phyloP scores from a whole-genome alignment of 2,888 invertebrate species.

The Stictocephala bisonia region DNA sequence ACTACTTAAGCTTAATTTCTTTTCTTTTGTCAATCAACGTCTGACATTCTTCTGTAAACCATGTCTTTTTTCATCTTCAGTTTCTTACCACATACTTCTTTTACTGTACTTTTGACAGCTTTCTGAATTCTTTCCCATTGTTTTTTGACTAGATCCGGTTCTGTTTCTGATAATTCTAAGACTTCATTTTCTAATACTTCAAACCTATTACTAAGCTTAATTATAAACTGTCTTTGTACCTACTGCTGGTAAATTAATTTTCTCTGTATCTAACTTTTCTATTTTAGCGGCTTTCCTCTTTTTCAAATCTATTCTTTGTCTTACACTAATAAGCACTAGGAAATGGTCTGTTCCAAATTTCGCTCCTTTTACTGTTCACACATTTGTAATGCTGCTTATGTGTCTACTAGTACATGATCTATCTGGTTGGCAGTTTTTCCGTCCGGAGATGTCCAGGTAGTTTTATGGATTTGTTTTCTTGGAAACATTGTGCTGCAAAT shows the following conservation, averaged over 20 bases:
- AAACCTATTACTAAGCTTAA: too few relatives aligned
- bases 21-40: too few relatives aligned
- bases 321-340: conserved; percentile 28
- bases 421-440: conserved; percentile 48
- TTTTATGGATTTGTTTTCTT: conserved; percentile 48
- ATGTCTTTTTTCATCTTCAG: too few relatives aligned
- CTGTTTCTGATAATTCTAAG: too few relatives aligned
- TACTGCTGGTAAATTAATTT: not conserved
- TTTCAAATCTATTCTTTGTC: not conserved
- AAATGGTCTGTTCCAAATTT: conserved; percentile 45
- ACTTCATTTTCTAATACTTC: too few relatives aligned
- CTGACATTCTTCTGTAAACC: too few relatives aligned
- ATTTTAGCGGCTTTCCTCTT: not conserved
- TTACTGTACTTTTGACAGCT: too few relatives aligned
- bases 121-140: too few relatives aligned
- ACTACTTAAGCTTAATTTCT: too few relatives aligned
- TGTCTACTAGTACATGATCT: conserved; percentile 47
- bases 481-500: conserved; percentile 47
- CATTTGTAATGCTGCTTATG: conserved; percentile 31
- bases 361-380: conserved; percentile 42
- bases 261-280: not conserved
- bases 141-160: too few relatives aligned
- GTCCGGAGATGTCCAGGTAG: conserved; percentile 51
- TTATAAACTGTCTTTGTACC: too few relatives aligned
- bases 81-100: too few relatives aligned